Percentiles rank a stretch among this genome's conserved stretches.
phyloP scores from a whole-genome alignment of 2,113 vertebrate genomes.

The Gymnorhina tibicen region DNA sequence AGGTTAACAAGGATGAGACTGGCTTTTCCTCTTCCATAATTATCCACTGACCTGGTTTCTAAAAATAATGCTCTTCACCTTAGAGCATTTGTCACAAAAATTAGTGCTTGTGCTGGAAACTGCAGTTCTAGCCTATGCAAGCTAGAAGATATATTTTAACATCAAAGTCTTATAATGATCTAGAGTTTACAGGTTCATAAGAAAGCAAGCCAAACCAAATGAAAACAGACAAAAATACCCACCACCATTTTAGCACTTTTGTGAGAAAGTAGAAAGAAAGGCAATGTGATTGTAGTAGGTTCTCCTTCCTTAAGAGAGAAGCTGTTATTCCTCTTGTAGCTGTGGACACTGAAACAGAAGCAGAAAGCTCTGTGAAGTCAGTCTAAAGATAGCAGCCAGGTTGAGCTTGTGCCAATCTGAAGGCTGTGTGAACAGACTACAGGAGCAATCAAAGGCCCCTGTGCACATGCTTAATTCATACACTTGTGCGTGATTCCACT shows the following conservation, averaged over 20 bases:
- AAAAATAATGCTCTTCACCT: slow-evolving; percentile 34
- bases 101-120: background rate
- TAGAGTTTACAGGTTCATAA: background rate
- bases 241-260: background rate
- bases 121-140: background rate
- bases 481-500: background rate
- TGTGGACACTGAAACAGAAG: background rate
- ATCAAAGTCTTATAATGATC: background rate
- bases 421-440: background rate
- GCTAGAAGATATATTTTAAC: background rate
- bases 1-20: background rate
- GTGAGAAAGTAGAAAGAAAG: background rate
- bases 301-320: background rate
- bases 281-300: background rate
- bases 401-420: background rate
- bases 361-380: background rate
- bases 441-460: background rate
- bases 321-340: background rate
- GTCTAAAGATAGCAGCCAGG: background rate
- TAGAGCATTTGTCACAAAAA: slow-evolving; percentile 52
- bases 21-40: background rate
- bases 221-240: background rate
- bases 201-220: background rate
- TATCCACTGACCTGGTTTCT: slow-evolving; percentile 41
- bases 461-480: background rate